These are phyloP conservation scores for Bos javanicus DNA, from an alignment of 2,113 vertebrate genomes.

Conservation along the genomic window DNA sequence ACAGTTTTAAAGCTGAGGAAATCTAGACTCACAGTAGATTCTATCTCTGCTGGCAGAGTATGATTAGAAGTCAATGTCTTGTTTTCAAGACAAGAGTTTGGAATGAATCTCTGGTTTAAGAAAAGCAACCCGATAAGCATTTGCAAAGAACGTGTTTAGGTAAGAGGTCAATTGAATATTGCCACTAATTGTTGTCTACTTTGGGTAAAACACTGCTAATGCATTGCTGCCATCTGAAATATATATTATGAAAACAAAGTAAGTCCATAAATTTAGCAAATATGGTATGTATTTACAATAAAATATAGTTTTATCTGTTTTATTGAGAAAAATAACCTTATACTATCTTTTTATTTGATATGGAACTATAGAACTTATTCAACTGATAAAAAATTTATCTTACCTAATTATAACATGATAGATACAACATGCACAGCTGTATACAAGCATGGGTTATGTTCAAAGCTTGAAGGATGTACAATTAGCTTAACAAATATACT, in stretches of 20 bases:
- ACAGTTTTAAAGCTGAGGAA: background rate
- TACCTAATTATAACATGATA: background rate
- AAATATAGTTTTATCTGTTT: background rate
- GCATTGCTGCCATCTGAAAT: background rate
- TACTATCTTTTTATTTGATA: background rate
- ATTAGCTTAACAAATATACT: background rate
- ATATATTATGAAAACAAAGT: background rate
- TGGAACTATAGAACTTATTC: background rate
- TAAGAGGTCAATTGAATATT: background rate
- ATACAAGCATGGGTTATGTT: rapidly evolving
- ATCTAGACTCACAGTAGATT: background rate
- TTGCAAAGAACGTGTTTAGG: background rate
- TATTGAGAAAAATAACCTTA: background rate
- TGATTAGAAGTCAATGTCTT: background rate
- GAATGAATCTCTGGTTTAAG: background rate
- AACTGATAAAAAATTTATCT: background rate
- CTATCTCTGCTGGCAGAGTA: background rate
- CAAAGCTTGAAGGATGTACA: background rate
- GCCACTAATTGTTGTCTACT: background rate
- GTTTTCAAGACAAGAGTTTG: background rate
- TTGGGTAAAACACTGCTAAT: background rate
- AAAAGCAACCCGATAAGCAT: background rate
- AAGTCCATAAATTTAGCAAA: background rate
- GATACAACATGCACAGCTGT: background rate
- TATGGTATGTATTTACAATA: background rate